Conservation (phyloP, 2,113 vertebrate genomes). For the Salvelinus alpinus region DNA sequence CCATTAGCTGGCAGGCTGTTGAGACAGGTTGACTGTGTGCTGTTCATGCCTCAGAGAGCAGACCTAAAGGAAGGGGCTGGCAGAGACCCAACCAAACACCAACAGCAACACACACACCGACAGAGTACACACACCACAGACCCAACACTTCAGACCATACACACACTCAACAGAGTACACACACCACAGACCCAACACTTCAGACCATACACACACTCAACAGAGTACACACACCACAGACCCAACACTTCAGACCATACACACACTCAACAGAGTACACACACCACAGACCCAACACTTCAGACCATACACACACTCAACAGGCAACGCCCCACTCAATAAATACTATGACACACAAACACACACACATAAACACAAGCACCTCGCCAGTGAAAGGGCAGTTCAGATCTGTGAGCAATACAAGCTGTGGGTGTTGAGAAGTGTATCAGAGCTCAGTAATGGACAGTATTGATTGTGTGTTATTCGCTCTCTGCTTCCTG, state of each 20-base stretch:
- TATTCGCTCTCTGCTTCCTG: slow-evolving; percentile 11
- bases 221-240: too few relatives aligned
- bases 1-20: slow-evolving; percentile 8
- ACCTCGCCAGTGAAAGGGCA: slow-evolving; percentile 15
- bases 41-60: not conserved
- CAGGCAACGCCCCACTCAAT: not conserved
- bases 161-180: too few relatives aligned
- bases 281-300: not conserved
- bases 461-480: slow-evolving; percentile 11
- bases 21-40: slow-evolving; percentile 7
- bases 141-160: not conserved
- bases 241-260: not conserved
- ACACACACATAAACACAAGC: not conserved
- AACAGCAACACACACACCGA: not conserved
- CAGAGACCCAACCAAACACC: not conserved
- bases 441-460: not conserved
- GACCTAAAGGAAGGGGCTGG: not conserved
- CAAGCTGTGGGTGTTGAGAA: not conserved
- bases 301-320: not conserved
- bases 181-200: too few relatives aligned
- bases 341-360: not conserved
- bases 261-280: not conserved
- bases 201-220: too few relatives aligned
- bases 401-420: slow-evolving; percentile 12
- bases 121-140: too few relatives aligned